These are phyloP conservation scores for Sus cebifrons DNA, from an alignment of 2,797 vertebrate genomes.

Conservation along the genomic window DNA sequence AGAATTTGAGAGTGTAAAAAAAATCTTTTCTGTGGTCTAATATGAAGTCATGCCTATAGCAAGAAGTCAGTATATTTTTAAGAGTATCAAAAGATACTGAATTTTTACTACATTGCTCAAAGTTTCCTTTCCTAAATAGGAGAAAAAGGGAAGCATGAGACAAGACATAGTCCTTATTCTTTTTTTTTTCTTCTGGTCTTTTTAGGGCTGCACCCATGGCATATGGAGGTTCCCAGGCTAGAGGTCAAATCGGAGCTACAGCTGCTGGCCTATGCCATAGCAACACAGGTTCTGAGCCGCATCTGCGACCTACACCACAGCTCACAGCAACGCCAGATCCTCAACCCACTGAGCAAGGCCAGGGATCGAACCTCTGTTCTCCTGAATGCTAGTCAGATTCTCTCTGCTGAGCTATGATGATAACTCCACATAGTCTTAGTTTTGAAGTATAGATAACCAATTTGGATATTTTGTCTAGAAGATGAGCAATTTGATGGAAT, in stretches of 20 bases:
- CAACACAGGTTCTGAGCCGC: no score
- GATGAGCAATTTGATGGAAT: background rate
- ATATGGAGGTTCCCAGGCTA: no score
- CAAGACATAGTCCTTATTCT: background rate
- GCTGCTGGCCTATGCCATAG: no score
- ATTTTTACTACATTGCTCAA: background rate
- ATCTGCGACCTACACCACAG: no score
- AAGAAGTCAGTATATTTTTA: background rate
- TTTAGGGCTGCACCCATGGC: no score
- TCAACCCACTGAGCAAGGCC: no score
- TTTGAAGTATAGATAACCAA: slow-evolving; percentile 8
- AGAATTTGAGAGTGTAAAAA: slow-evolving; percentile 4
- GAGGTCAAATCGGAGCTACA: no score
- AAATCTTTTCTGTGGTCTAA: background rate
- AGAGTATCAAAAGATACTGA: slow-evolving; percentile 16
- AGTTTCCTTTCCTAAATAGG: background rate
- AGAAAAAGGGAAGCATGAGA: background rate
- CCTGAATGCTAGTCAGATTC: no score
- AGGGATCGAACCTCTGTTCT: no score
- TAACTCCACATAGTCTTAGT: background rate
- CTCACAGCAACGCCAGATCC: no score
- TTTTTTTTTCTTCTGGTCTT: no score
- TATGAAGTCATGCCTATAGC: slow-evolving; percentile 2
- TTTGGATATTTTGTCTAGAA: background rate
- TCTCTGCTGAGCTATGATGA: no score